Evolutionary conservation across 1,140 invertebrate species (phyloP).

Genomic region (Habropoda laboriosa): DNA sequence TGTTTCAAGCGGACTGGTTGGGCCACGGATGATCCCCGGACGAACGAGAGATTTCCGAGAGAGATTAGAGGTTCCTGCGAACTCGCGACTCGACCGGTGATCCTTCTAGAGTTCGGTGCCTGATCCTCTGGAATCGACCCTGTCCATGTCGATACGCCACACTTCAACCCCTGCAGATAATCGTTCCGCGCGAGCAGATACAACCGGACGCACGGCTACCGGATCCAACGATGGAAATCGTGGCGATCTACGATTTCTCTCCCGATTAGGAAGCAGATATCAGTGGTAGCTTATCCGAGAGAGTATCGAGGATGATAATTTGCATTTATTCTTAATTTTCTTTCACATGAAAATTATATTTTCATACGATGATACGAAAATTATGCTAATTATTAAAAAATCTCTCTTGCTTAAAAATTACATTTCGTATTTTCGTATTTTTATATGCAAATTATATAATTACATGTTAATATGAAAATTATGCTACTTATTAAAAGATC

Average conservation of each 20-base stretch:
- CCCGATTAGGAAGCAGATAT: no score
- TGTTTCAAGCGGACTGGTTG: slow-evolving; percentile 39
- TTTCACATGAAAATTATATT: no score
- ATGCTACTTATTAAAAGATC: no score
- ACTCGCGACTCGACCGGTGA: slow-evolving; percentile 35
- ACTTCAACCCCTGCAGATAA: slow-evolving; percentile 59
- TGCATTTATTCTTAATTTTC: no score
- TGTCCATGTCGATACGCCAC: slow-evolving; percentile 57
- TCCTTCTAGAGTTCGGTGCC: slow-evolving; percentile 16
- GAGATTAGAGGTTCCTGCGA: slow-evolving; percentile 48
- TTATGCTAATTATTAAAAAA: no score
- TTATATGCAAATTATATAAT: no score
- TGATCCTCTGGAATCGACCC: slow-evolving; percentile 52
- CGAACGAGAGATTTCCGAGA: slow-evolving; percentile 48
- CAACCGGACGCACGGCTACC: slow-evolving; percentile 38
- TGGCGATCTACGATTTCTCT: neutral
- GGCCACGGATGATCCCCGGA: slow-evolving; percentile 58
- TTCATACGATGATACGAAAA: no score
- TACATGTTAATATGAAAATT: no score
- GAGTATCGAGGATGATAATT: no score
- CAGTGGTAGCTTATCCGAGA: no score
- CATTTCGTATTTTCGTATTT: no score
- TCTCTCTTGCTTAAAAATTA: no score
- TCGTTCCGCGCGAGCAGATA: slow-evolving; percentile 50
- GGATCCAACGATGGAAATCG: slow-evolving; percentile 2